Evolutionary conservation across 2,888 invertebrate species (phyloP), one percentile per base, ranked within the genome.

Genomic region (Lottia scabra): DNA sequence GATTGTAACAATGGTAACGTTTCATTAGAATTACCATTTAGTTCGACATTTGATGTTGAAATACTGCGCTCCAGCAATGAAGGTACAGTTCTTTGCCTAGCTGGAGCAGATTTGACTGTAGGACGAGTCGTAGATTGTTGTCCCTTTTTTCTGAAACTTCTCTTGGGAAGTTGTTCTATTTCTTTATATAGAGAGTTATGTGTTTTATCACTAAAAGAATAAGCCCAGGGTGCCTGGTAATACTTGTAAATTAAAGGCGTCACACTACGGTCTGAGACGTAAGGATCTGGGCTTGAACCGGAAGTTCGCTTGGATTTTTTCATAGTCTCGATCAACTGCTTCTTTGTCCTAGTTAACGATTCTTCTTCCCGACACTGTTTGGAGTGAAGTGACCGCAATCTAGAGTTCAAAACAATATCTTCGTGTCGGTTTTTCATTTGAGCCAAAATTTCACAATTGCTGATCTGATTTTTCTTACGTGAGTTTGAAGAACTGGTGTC

Each of bases 221-320:
- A 80, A 5, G 81, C 80, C 83, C 83, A 83, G 0, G 82, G 83
- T 19, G 78, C 74, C 15, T 69, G 70, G n/a, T 78, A 75, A 16
- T 79, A 65, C 19, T 68, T 75, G 4, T 72, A 70, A 46, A 75
- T 46, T 26, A 73, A 71, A 66, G 76, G 71, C 10, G 67, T 27
- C 19, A 67, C 46, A 16, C 16, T 45, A 8, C 63, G 48, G 8
- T 68, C 48, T 13, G 63, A 63, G 46, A 62, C 23, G n/a, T 44
- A 45, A 5, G 75, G 74, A 19, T 68, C 48, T 12, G 78, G 76
- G 72, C 76, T 79, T 23, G 75, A 73, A 0, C 82, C 82, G 0
- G 80, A 77, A 12, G 78, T 80, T 71, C 70, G 71, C 16, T 75
- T 46, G 30, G 75, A 76, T 27, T 77, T 72, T 62, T 74, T 76